Evolutionary conservation across 2,113 vertebrate genomes (phyloP), one percentile per base, ranked within the genome.

Genomic region (Ceyx melanurus): DNA sequence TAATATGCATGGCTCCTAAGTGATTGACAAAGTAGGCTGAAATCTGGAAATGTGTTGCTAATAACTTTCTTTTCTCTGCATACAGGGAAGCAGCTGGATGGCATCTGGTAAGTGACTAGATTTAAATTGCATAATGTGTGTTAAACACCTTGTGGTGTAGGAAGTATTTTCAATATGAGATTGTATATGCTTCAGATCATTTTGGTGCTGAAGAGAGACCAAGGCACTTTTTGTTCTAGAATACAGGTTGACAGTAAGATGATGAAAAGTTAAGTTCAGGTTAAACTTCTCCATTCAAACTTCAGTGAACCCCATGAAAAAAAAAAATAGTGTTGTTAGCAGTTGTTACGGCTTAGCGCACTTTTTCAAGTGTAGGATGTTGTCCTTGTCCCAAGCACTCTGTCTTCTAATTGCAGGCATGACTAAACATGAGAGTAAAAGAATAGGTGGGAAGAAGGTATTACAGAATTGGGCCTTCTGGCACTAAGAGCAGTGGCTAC

Each of bases 31-130:
- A 82, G 71, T 57, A 85, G 84, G 79, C 74, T 90, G 79, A 57
- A 82, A 82, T 85, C 61, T 86, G 45, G 54, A 78, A 58, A 60
- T 85, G 67, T 3, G 1, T 81, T 90, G 67, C 75, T 95, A 88
- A 94, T 89, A 82, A 78, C 45, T 89, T 96, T 95, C 92, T 93
- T 94, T 96, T 95, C 88, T 95, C 81, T 97, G 71, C 75, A 97
- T 65, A 88, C 98, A 99, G 99, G 99, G 78, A 99, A 98, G 96
- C 98, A 99, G 78, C 98, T 99, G 78, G 99, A 99, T 96, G 99
- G 99, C 90, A 98, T 99, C 97, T 99, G 99, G 99, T 99, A 97
- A 98, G 98, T 98, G 86, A 76, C 53, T 92, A 82, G 60, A 87
- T 88, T 90, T 95, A 82, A 88, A 75, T 70, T 92, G 53, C 43